Base-by-base conservation (phyloP, 2,888 invertebrate species). In the Branchellion lobata region DNA sequence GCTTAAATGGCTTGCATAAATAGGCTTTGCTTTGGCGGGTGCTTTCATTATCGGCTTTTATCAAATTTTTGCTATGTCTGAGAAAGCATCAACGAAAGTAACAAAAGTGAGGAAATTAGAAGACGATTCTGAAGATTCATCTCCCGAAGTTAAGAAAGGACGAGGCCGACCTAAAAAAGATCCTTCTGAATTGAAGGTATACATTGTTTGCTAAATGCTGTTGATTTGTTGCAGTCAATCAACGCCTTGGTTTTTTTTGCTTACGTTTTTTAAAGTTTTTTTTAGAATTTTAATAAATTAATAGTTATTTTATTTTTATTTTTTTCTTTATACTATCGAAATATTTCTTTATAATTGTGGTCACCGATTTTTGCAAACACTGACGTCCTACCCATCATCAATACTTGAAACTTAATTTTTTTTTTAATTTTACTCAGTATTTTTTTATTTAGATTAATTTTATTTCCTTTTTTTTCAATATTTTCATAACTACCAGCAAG, bases 131-230 rank as follows among this genome's bases (percentile, higher is more conserved):
- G 77, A 77, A 33, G 77, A 77, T 65, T 77, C 77, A 31, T 51
- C 77, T 77, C 77, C 77, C 1, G 77, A 77, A 77, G 77, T 65
- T n/a, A 77, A 77, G 33, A 77, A 40, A 65, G 77, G 77, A 57
- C 31, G 77, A 34, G 77, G 77, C n/a, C 51, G 77, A 65, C 77
- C 77, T 21, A 77, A 77, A 36, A 77, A 77, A 33, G 77, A 77
- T 61, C 77, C 53, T 14, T 61, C 77, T 0, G 77, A 77, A 65
- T 24, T 24, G 61, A 57, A 57, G 61, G 61, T 57, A 18, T 57
- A 5, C 61, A 57, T 57, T 57, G 14, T n/a, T 47, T 47, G 47
- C 18, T 47, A 47, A 18, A 57, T n/a, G 61, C 24, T 57, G 5
- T 40, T 40, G 40, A 40, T 40, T 14, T 5, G 8, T 40, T 40